Percentiles rank a stretch among this genome's conserved stretches.
phyloP scores from a whole-genome alignment of 2,113 vertebrate species.

The Rhynchomys soricoides region DNA sequence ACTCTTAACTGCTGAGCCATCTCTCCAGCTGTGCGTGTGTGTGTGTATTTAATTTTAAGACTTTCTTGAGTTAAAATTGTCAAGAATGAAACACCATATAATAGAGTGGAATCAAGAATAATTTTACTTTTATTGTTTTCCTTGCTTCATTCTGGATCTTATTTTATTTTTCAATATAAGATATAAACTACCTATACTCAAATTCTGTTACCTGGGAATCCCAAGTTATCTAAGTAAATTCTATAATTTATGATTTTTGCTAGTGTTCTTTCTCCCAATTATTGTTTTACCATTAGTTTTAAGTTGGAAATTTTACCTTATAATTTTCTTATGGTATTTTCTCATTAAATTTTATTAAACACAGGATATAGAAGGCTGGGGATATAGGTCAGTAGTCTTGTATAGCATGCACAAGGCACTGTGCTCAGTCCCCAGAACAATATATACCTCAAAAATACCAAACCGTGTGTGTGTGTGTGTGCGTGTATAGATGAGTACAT shows the following conservation, averaged over 20 bases:
- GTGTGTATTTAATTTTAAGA: too few relatives aligned
- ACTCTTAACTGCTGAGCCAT: too few relatives aligned
- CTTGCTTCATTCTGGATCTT: not conserved
- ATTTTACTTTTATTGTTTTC: slow-evolving; percentile 37
- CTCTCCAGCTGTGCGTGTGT: too few relatives aligned
- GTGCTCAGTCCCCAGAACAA: not conserved
- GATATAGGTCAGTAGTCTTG: not conserved
- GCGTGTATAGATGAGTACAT: not conserved
- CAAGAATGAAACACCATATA: slow-evolving; percentile 41
- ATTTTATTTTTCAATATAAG: slow-evolving; percentile 21
- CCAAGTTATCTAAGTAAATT: slow-evolving; percentile 40
- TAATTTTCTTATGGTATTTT: not conserved
- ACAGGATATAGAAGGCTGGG: not conserved
- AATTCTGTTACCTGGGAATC: slow-evolving; percentile 14
- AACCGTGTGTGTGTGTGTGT: not conserved
- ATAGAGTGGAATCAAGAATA: not conserved
- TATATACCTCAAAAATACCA: not conserved
- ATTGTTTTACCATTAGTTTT: slow-evolving; percentile 10
- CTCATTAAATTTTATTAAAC: slow-evolving; percentile 15
- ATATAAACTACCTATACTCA: not conserved
- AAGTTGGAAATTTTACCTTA: not conserved
- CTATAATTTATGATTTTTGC: not conserved
- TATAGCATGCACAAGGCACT: not conserved
- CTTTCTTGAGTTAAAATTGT: slow-evolving; percentile 47
- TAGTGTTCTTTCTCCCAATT: not conserved